Evolutionary conservation across 2,797 vertebrate genomes (phyloP).

Genomic region (Loriculus beryllinus): DNA sequence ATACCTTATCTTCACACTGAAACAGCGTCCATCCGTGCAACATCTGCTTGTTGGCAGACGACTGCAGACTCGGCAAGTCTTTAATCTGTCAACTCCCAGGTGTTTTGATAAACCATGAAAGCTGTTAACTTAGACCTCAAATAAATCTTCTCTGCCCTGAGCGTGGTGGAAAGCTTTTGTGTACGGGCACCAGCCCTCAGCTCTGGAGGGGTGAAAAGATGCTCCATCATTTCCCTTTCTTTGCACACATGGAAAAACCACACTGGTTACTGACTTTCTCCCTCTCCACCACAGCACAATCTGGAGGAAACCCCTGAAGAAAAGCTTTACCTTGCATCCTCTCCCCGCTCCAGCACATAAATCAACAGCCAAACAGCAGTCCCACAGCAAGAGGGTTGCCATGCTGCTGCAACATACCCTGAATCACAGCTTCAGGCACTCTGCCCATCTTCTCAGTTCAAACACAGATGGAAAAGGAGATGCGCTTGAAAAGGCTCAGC

Average conservation of each 20-base stretch:
- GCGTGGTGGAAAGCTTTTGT: not conserved
- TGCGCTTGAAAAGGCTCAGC: not conserved
- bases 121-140: not conserved
- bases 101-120: not conserved
- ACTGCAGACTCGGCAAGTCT: not conserved
- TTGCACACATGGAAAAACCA: not conserved
- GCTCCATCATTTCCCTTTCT: not conserved
- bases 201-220: not conserved
- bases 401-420: not conserved
- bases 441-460: not conserved
- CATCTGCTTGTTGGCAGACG: not conserved
- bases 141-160: not conserved
- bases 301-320: not conserved
- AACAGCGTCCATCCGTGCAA: not conserved
- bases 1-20: not conserved
- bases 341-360: not conserved
- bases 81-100: not conserved
- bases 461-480: not conserved
- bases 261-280: not conserved
- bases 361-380: not conserved
- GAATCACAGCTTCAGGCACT: not conserved
- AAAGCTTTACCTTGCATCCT: not conserved
- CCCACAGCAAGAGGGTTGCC: not conserved
- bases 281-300: not conserved
- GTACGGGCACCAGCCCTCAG: fast-evolving